These are phyloP conservation scores for Sciurus vulgaris DNA, from an alignment of 2,797 vertebrate genomes.

Conservation along the genomic window DNA sequence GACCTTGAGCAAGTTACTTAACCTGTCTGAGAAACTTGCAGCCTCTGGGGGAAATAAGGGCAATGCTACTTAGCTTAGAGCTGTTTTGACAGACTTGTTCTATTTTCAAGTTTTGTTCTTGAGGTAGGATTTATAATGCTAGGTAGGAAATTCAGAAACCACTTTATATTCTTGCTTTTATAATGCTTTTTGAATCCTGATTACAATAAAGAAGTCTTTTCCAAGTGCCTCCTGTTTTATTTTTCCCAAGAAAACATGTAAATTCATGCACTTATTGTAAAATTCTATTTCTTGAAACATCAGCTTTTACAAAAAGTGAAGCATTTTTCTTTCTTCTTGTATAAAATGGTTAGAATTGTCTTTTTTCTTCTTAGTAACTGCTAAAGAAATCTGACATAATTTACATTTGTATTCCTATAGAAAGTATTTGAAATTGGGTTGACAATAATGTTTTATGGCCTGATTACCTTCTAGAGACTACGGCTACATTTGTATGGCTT, in stretches of 20 bases:
- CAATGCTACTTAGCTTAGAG: conserved; percentile 27
- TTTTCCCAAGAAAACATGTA: conserved; percentile 42
- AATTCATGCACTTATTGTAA: conserved; percentile 8
- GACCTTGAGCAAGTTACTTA: conserved; percentile 71
- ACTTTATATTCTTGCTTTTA: background rate
- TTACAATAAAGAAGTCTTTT: background rate
- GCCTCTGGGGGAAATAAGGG: conserved; percentile 1
- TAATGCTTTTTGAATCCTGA: background rate
- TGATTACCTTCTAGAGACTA: background rate
- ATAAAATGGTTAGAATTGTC: background rate
- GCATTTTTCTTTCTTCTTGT: background rate
- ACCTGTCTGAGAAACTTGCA: conserved; percentile 53
- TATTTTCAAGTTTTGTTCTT: conserved; percentile 60
- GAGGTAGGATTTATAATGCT: background rate
- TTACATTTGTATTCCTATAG: conserved; percentile 14
- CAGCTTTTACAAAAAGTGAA: background rate
- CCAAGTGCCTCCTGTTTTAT: background rate
- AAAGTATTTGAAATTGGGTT: background rate
- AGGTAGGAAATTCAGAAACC: background rate
- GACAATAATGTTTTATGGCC: background rate
- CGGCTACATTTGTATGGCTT: background rate
- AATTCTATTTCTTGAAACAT: conserved; percentile 37
- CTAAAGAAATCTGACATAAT: conserved; percentile 39
- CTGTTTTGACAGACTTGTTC: conserved; percentile 6
- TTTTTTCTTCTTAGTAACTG: conserved; percentile 50